These are phyloP conservation scores for Drosophila kokeensis DNA, from an alignment of 2,888 invertebrate species.

Conservation along the genomic window DNA sequence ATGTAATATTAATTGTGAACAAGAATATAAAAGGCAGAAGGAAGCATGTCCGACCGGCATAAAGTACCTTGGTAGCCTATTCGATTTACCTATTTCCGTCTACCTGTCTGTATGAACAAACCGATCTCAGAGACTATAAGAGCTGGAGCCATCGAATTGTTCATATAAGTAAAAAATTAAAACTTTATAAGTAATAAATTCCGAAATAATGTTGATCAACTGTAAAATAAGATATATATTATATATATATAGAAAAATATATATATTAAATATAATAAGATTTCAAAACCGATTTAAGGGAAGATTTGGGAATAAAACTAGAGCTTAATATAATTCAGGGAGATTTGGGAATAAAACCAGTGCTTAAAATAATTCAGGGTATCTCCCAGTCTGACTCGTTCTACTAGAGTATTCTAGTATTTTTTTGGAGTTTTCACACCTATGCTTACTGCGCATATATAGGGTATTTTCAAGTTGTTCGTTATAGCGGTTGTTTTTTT, in stretches of 20 bases:
- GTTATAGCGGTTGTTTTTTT: slow-evolving; percentile 10
- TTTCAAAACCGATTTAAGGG: background rate
- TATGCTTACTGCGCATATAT: background rate
- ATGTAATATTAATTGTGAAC: background rate
- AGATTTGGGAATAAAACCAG: background rate
- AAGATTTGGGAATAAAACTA: background rate
- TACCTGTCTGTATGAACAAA: background rate
- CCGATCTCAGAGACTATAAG: background rate
- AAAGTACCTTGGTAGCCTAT: rapidly evolving
- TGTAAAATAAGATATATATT: background rate
- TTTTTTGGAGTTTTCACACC: background rate
- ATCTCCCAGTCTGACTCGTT: background rate
- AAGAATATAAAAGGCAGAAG: no score
- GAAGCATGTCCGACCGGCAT: no score
- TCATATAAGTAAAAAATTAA: background rate
- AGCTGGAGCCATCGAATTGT: background rate
- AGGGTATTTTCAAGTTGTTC: background rate
- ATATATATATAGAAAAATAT: background rate
- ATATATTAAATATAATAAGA: background rate
- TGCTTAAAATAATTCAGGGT: rapidly evolving
- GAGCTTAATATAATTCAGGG: rapidly evolving
- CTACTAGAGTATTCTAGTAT: rapidly evolving
- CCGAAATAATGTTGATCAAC: background rate
- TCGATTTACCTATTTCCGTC: background rate
- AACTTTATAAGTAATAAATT: background rate